A percentile compares a stretch with the other conserved stretches of the same genome.
Evolutionary conservation across 1,140 invertebrate genomes (phyloP).

Genomic region (Anastrepha ludens): DNA sequence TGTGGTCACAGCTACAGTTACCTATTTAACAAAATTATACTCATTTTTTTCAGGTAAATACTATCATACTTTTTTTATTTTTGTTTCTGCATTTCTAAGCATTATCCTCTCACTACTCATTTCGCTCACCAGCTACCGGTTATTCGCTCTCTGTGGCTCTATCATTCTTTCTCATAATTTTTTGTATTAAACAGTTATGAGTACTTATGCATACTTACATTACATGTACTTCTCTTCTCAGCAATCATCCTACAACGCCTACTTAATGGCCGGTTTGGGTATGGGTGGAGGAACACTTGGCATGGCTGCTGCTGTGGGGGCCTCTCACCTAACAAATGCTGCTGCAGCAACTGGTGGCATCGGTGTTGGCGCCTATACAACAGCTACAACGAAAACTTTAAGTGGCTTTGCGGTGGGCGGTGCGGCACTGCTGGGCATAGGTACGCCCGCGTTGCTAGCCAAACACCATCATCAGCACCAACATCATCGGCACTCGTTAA

Average conservation of each 20-base stretch:
- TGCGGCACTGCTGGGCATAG: conserved; percentile 62
- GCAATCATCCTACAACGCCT: conserved; percentile 71
- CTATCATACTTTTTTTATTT: too few species aligned
- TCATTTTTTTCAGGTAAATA: too few species aligned
- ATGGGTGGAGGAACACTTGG: conserved; percentile 67
- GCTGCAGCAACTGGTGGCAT: conserved; percentile 56
- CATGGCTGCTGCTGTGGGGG: conserved; percentile 56
- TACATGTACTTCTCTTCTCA: conserved; percentile 45
- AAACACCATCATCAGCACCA: conserved; percentile 64
- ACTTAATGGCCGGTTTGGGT: conserved; percentile 69
- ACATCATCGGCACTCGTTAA: conserved; percentile 71
- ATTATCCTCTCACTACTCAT: too few species aligned
- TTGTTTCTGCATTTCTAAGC: too few species aligned
- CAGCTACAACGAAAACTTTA: conserved; percentile 43
- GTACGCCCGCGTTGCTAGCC: conserved; percentile 57
- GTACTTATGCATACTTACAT: background rate
- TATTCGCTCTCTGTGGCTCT: too few species aligned
- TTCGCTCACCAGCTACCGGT: too few species aligned
- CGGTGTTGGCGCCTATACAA: conserved; percentile 13
- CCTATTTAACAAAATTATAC: too few species aligned
- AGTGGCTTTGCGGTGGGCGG: conserved; percentile 61
- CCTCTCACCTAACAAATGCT: conserved; percentile 29
- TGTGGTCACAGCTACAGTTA: too few species aligned
- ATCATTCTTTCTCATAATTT: too few species aligned
- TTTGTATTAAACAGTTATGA: background rate